Base-by-base conservation (phyloP, 2,113 vertebrate species). In the Dasyprocta punctata region DNA sequence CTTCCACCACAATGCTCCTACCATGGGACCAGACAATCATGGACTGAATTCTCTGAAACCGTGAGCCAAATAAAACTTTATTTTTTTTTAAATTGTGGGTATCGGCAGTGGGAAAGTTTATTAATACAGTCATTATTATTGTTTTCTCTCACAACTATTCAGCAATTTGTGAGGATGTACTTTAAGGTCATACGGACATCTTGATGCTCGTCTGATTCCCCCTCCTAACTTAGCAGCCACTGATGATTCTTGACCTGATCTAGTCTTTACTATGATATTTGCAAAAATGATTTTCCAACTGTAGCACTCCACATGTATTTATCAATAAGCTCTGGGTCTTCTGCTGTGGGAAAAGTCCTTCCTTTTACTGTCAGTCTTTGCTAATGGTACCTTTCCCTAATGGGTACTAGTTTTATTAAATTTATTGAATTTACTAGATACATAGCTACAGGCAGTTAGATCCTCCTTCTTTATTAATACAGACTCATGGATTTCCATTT, bases 381-480 rank as follows among this genome's bases (percentile, higher is more conserved):
- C 38, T 89, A 71, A 80, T 10, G 54, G 11, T 10, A 36, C 33
- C 36, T 92, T 85, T 93, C 11, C 16, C 54, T 44, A 54, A 86
- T 41, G 71, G 14, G 7, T n/a, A 63, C 17, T 5, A 71, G 20
- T 93, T 92, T 84, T 38, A 52, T 28, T 77, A 83, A 86, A 86
- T 95, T 84, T 71, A 75, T 52, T 89, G 20, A 84, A 86, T 85
- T 86, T 36, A n/a, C 13, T 89, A 54, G 41, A n/a, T 94, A 11
- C 73, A 11, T 77, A 58, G 78, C 63, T 84, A 13, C 3, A 44
- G 24, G 30, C 61, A 16, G 77, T 91, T 78, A 71, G 63, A 49
- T 54, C 3, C 24, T 92, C 28, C 1, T 92, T 60, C 33, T 2
- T 69, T 61, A 67, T 41, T n/a, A 38, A 73, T 47, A 80, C 13